A percentile compares a stretch with the other conserved stretches of the same genome.
Evolutionary conservation across 1,140 invertebrate species (phyloP).

Genomic region (Metopolophium dirhodum): DNA sequence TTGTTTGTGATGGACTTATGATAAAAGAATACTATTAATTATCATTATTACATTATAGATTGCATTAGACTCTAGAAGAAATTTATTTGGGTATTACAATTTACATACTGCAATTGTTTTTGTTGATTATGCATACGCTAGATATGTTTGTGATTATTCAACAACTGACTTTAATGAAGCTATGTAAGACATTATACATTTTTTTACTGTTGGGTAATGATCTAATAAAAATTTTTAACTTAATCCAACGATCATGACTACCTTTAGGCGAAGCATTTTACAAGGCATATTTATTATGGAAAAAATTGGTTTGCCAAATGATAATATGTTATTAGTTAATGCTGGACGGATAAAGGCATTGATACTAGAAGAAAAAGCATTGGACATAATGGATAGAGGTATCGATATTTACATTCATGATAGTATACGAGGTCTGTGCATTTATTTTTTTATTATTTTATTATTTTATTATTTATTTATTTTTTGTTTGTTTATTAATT

Average conservation of each 20-base stretch:
- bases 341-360: slow-evolving; percentile 90
- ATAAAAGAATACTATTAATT: neutral
- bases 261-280: neutral
- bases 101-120: slow-evolving; percentile 85
- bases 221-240: neutral
- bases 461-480: neutral
- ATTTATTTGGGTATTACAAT: slow-evolving; percentile 83
- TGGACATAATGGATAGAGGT: slow-evolving; percentile 68
- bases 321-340: slow-evolving; percentile 85
- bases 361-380: slow-evolving; percentile 90
- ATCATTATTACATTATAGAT: slow-evolving; percentile 65
- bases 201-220: neutral
- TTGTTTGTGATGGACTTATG: neutral
- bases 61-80: slow-evolving; percentile 76
- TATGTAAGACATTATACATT: slow-evolving; percentile 63
- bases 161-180: slow-evolving; percentile 83
- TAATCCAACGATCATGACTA: neutral
- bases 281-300: slow-evolving; percentile 80
- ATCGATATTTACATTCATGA: neutral
- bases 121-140: slow-evolving; percentile 90
- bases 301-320: slow-evolving; percentile 75
- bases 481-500: neutral
- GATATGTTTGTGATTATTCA: slow-evolving; percentile 90
- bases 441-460: slow-evolving; percentile 1
- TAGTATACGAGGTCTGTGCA: neutral